Conservation (phyloP, 1,140 invertebrate genomes). For the Coptotermes formosanus region DNA sequence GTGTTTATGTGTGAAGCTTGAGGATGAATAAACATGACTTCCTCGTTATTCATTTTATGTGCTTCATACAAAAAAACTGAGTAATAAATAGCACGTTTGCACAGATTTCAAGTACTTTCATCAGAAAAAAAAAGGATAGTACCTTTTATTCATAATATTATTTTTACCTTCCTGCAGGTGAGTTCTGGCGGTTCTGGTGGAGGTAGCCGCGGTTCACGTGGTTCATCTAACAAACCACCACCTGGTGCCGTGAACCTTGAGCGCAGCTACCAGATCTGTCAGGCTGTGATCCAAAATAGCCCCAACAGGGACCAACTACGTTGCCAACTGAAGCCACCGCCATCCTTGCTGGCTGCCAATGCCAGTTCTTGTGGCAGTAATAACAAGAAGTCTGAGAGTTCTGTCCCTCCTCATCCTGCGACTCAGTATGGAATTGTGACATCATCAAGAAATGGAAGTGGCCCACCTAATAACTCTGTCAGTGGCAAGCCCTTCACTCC, state of each 20-base stretch:
- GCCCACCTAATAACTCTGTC: neutral
- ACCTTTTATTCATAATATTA: conserved; percentile 1
- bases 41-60: too few species aligned
- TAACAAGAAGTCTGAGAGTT: conserved; percentile 1
- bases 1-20: too few species aligned
- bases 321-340: conserved; percentile 79
- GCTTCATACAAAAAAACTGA: too few species aligned
- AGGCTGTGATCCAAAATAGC: conserved; percentile 90
- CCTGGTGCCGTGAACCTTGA: conserved; percentile 88
- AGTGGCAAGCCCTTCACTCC: conserved; percentile 47
- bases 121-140: conserved; percentile 2
- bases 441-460: conserved; percentile 33
- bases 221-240: conserved; percentile 66
- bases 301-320: conserved; percentile 84
- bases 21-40: too few species aligned
- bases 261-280: conserved; percentile 93
- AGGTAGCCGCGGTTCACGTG: conserved; percentile 45
- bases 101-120: neutral
- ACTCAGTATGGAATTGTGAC: conserved; percentile 38
- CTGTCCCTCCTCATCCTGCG: conserved; percentile 18
- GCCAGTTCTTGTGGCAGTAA: neutral
- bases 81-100: too few species aligned
- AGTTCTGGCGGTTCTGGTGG: conserved; percentile 31
- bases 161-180: conserved; percentile 21
- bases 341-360: conserved; percentile 60